phyloP scores from a whole-genome alignment of 2,113 vertebrate species.

The Saimiri boliviensis region DNA sequence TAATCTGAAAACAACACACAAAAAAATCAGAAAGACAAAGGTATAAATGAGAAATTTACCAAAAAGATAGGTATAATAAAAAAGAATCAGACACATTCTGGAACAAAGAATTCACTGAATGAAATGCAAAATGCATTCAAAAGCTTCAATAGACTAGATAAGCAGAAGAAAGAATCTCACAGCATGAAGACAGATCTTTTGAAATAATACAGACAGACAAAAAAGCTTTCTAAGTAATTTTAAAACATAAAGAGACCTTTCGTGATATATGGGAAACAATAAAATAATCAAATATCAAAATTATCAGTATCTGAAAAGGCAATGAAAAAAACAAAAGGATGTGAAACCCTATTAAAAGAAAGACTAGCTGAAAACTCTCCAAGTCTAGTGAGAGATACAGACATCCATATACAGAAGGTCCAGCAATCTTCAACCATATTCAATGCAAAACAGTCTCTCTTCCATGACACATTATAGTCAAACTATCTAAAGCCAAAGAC shows the following conservation, averaged over 20 bases:
- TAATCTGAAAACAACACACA: not conserved
- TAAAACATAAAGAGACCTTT: not conserved
- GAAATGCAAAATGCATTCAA: not conserved
- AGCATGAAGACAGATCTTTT: not conserved
- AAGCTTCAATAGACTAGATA: not conserved
- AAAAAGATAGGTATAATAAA: not conserved
- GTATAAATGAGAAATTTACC: not conserved
- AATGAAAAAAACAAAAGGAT: not conserved
- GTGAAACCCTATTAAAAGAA: not conserved
- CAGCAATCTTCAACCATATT: not conserved
- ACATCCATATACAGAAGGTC: not conserved
- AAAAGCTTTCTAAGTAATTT: not conserved
- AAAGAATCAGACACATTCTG: not conserved
- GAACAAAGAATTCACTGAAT: not conserved
- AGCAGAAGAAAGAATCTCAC: not conserved
- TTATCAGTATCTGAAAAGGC: not conserved
- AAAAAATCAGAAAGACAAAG: not conserved
- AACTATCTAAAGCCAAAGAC: not conserved
- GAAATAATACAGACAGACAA: not conserved
- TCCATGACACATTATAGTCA: not conserved
- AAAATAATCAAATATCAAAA: not conserved
- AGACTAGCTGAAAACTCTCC: not conserved
- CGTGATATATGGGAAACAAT: not conserved
- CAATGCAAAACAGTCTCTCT: not conserved
- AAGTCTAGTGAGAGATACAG: not conserved